Conservation (phyloP, 2,888 invertebrate genomes). For the Molorchus minor region DNA sequence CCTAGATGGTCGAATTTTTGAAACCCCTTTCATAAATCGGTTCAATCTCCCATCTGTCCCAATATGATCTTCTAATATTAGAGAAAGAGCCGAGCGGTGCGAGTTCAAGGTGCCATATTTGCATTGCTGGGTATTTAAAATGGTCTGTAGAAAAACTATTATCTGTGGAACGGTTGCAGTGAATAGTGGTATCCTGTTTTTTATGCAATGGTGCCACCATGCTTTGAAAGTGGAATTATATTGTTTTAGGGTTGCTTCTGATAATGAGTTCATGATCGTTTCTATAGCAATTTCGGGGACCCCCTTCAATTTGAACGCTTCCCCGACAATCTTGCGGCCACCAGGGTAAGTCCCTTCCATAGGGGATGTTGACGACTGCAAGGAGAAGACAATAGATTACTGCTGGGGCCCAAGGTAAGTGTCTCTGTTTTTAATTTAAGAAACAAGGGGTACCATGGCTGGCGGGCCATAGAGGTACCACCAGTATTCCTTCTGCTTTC, state of each 20-base stretch:
- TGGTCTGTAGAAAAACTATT: not conserved
- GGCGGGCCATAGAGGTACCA: not conserved
- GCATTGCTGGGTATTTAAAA: not conserved
- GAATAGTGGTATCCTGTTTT: not conserved
- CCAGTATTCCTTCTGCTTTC: not conserved
- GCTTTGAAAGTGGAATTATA: not conserved
- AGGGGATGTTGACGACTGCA: not conserved
- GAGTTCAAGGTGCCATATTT: not conserved
- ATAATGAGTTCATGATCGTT: too few species aligned
- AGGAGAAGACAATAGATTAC: not conserved
- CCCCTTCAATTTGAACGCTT: not conserved
- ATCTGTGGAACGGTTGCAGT: too few species aligned
- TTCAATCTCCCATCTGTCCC: not conserved
- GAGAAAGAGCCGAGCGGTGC: not conserved
- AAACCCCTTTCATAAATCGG: not conserved
- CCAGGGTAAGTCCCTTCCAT: not conserved
- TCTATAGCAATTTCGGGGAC: not conserved
- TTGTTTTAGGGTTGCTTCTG: not conserved
- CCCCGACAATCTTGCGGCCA: too few species aligned
- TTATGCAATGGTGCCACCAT: not conserved
- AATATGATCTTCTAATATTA: not conserved
- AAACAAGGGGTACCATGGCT: not conserved
- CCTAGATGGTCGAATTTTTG: not conserved
- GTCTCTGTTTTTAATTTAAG: not conserved
- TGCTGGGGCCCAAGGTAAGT: too few species aligned